A percentile compares a stretch with the other conserved stretches of the same genome.
Evolutionary conservation across 2,797 vertebrate genomes (phyloP).

Genomic region (Ibycter americanus): DNA sequence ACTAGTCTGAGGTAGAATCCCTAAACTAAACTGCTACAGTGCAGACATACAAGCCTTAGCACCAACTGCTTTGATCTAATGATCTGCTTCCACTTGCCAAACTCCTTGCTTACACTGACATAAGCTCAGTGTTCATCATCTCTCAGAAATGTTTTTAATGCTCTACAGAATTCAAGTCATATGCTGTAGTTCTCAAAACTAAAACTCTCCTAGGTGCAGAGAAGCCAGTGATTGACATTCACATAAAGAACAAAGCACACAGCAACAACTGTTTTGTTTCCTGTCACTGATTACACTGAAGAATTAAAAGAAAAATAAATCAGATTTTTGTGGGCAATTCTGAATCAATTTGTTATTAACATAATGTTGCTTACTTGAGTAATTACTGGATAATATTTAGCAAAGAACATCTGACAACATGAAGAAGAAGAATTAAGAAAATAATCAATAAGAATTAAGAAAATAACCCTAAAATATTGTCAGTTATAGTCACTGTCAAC

Average conservation of each 20-base stretch:
- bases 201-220: neutral
- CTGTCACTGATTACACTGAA: neutral
- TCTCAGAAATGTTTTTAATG: neutral
- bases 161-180: conserved; percentile 6
- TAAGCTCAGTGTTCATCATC: neutral
- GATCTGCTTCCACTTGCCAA: conserved; percentile 7
- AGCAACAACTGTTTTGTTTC: conserved; percentile 43
- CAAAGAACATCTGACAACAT: neutral
- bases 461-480: conserved; percentile 2
- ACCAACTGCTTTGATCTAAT: neutral
- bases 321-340: neutral
- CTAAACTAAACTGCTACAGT: neutral
- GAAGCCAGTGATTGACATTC: conserved; percentile 31
- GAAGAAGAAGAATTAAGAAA: conserved; percentile 20
- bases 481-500: conserved; percentile 8
- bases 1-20: neutral
- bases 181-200: neutral
- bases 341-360: conserved; percentile 32
- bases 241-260: conserved; percentile 41
- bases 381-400: conserved; percentile 41
- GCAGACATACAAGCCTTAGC: neutral
- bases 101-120: neutral
- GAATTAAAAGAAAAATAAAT: conserved; percentile 25
- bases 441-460: conserved; percentile 40
- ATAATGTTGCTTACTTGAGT: neutral